Evolutionary conservation across 2,113 vertebrate species (phyloP), one percentile per base, ranked within the genome.

Genomic region (Plectropomus leopardus): DNA sequence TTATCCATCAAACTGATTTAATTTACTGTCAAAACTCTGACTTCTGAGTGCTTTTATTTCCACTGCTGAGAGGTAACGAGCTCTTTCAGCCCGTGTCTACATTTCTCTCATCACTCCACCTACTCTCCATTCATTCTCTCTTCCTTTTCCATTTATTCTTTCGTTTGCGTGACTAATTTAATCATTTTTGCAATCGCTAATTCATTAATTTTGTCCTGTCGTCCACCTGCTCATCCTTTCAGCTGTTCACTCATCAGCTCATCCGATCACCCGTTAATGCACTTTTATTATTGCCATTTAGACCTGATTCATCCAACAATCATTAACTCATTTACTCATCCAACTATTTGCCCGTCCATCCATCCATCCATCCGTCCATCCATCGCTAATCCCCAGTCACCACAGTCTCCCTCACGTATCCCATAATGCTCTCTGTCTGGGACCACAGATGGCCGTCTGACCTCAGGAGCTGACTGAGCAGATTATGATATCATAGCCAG

Each of bases 381-480:
- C 44, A 13, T 24, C 24, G 7, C 7, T 80, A 72, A 65, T 57
- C 68, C 57, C 28, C 23, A 40, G 30, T 19, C 53, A 6, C 24
- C 0, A 3, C n/a, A 45, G 34, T 21, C 55, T 16, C 26, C 13
- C 7, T 40, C 34, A 23, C 23, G 23, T 26, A 16, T 84, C 78
- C 71, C 59, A 60, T 28, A n/a, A 23, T 51, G 57, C 69, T 40
- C 55, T 57, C 54, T 73, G 79, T 89, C 87, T 90, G 73, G 42
- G 76, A 57, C 66, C 77, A 83, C 87, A 90, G 90, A 90, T 88
- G 90, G 88, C 63, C 11, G 83, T 72, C 83, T 90, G 86, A 84
- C 86, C 75, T 76, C 60, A 48, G 10, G 17, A 63, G 30, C 80
- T 73, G 58, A 67, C 47, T 55, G 86, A 86, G 69, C 82, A 87